Base-by-base conservation (phyloP, 2,113 vertebrate genomes). In the Brachyhypopomus gauderio region DNA sequence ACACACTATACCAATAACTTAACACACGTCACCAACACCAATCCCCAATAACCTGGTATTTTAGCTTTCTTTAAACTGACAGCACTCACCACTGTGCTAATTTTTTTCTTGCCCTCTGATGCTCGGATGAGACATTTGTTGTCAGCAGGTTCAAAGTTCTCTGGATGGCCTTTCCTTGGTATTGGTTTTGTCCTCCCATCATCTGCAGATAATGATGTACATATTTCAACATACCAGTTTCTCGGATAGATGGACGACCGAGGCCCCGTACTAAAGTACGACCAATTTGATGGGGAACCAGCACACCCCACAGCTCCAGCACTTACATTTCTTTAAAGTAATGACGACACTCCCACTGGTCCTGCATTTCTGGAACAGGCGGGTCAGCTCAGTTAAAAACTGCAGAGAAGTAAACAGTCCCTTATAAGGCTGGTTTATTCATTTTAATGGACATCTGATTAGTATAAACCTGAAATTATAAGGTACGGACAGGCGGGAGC, bases 61-160 rank as follows among this genome's bases (percentile, higher is more conserved):
- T 12, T 25, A 22, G n/a, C 22, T 22, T 20, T 17, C 48, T 4
- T 12, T 19, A 58, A 27, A 56, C 16, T 6, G 12, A 72, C 17
- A 45, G 17, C 73, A 22, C 96, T 95, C 85, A 99, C 97, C 96
- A 98, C 97, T 83, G 97, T 98, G 91, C 97, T 99, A 41, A 99
- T 98, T 89, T 98, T 98, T 89, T 92, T 97, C 86, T 99, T 99
- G 80, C 98, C 98, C 25, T 98, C 97, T 0, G 97, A 97, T 1
- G 98, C 98, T 92, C 98, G 95, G 81, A 99, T 77, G 72, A 99
- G 95, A 94, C 97, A 99, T 83, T 98, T 99, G 87, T 98, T 99
- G 87, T 99, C 98, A 14, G 93, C 91, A 2, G 97, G 96, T 77
- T 99, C 97, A 83, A 96, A 95, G 2, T 89, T 92, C 82, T 97